Evolutionary conservation across 1,140 invertebrate genomes (phyloP), one percentile per base, ranked within the genome.

Genomic region (Micrasema minimum): DNA sequence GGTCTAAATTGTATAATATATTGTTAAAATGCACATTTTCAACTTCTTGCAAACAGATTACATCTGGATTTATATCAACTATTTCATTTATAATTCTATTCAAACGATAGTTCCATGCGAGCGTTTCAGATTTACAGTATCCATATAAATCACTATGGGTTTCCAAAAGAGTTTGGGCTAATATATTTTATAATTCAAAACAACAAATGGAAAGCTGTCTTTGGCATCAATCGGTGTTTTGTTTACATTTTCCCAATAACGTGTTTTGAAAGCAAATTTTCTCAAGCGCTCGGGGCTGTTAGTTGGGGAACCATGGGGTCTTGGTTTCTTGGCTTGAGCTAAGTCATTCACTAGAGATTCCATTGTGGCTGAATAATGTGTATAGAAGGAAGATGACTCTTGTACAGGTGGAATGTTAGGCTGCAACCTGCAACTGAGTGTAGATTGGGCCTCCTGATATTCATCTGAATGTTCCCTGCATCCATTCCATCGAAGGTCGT

Each of bases 101-200:
- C 72, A 90, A 88, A 61, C 96, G 83, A 41, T 85, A 81, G 9
- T 89, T 82, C 94, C 95, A 97, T 1, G 83, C 78, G 0, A 97
- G 81, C 51, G 87, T 85, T 23, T 81, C 70, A 22, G 79, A 77
- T 43, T 89, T 78, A 74, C 91, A 90, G 2, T 86, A 69, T 50
- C 77, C 80, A 76, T 98, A 98, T 2, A 98, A 82, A 79, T 91
- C 86, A 0, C 82, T 78, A 81, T 97, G 92, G 66, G 87, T 82
- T 75, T 92, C 87, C 41, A 97, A 72, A 26, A 97, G 83, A 72
- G 90, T 86, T 82, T 97, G 96, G 0, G 95, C 91, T 35, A 98
- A 81, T 37, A 98, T 90, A 83, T 98, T 98, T 98, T 98, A 79
- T 96, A 98, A 0, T 90, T 93, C 75, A 95, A 79, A n/a, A 88